Evolutionary conservation across 2,113 vertebrate species (phyloP), one percentile per base, ranked within the genome.

Genomic region (Pelecanus crispus): DNA sequence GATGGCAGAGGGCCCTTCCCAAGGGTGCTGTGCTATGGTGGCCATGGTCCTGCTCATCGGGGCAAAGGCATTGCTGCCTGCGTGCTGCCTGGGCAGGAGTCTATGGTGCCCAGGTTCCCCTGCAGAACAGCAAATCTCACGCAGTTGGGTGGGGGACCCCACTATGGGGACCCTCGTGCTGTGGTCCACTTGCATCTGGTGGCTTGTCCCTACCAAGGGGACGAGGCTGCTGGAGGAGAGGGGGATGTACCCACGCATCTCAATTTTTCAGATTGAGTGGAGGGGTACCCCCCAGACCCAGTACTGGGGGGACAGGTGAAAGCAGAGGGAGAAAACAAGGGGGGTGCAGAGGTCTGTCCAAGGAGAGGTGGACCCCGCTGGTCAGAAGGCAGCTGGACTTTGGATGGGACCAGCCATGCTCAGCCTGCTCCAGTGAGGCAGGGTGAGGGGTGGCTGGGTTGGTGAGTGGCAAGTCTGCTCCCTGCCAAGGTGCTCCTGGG

Each of bases 41-140:
- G 24, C 40, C 38, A 38, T 21, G 20, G 10, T 56, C 6, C 20
- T 0, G 1, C 52, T 44, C 3, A 1, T 29, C 0, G 4, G 22
- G 25, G 17, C 6, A 7, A 31, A 56, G 42, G 45, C 24, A 2
- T 31, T 31, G n/a, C 40, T 49, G 40, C 50, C 63, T 21, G 24
- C 1, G 1, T 26, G 68, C 47, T 36, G 28, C 42, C 49, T 29
- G 59, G 40, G 31, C 3, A 1, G n/a, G 19, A 28, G 3, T 19
- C 77, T 40, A 32, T 2, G 3, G 10, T 73, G 31, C 40, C 29
- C 2, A 2, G 14, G 34, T 53, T 85, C 21, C 11, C 40, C 40
- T 1, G 0, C 0, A 4, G 28, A 31, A 17, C n/a, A 82, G 56
- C 16, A 42, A 70, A 74, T 9, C 26, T 11, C 50, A 8, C 45